Evolutionary conservation across 2,113 vertebrate genomes (phyloP), one percentile per base, ranked within the genome.

Genomic region (Rhipidura dahli): DNA sequence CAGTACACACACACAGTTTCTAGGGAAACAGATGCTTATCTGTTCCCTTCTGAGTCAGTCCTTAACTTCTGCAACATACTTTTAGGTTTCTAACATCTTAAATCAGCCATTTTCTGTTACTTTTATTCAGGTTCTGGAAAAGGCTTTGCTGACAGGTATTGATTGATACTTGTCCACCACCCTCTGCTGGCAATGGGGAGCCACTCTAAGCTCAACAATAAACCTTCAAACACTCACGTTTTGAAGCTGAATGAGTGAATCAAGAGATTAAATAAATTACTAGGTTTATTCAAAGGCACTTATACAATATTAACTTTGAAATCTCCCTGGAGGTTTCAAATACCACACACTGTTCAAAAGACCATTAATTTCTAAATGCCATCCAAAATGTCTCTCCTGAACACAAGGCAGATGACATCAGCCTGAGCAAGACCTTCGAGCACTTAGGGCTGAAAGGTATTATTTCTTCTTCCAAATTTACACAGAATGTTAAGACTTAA

Each of bases 221-320:
- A 87, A 44, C 20, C 42, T 49, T 54, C 4, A 11, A 63, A 85
- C 14, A 61, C 35, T 14, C 33, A 42, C 24, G 59, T 44, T 87
- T 87, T 89, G 44, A 84, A 89, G 81, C 24, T 56, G 84, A 82
- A 73, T 12, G 51, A 73, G 10, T 51, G 28, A 72, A 75, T 16
- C 35, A 39, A 66, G 47, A 63, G 39, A 73, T 49, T 80, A 89
- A 84, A 66, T 60, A 94, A 89, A 84, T 94, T 78, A 76, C 44
- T 20, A 79, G 54, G 54, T 64, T 89, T 91, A 89, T 91, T 84
- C 77, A 89, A 81, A 95, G 77, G 30, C 44, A 85, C 51, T 91
- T 91, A 93, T 71, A 89, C 45, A 87, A 39, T 72, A 84, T 82
- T 91, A 91, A 89, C 69, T 89, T 76, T 71, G 70, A 96, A 94